phyloP scores from a whole-genome alignment of 2,797 vertebrate genomes.

The Enoplosus armatus region DNA sequence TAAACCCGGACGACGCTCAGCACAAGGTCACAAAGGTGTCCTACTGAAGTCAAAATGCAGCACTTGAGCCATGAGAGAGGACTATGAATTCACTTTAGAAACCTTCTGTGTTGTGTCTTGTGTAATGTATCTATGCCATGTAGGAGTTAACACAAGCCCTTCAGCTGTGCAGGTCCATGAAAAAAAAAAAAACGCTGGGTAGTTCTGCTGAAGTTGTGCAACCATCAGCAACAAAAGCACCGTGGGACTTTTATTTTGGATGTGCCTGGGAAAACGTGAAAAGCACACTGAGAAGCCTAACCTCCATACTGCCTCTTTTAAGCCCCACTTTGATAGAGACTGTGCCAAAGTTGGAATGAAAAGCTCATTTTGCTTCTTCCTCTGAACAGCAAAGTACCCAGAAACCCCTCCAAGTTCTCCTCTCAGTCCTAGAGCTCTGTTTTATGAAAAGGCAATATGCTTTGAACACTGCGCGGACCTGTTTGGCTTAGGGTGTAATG shows the following conservation, averaged over 20 bases:
- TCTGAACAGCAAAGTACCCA: conserved; percentile 66
- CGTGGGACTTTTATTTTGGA: conserved; percentile 75
- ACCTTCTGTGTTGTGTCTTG: neutral
- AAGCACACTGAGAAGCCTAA: conserved; percentile 77
- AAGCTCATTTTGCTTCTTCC: conserved; percentile 81
- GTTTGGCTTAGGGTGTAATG: conserved; percentile 57
- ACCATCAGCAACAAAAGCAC: conserved; percentile 79
- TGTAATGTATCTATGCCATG: conserved; percentile 10
- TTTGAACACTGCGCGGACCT: conserved; percentile 51
- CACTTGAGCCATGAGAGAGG: neutral
- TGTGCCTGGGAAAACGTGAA: conserved; percentile 82
- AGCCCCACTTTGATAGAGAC: conserved; percentile 66
- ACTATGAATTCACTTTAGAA: neutral
- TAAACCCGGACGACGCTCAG: neutral
- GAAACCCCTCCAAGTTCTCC: conserved; percentile 65
- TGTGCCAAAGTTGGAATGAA: conserved; percentile 82
- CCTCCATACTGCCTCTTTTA: conserved; percentile 72
- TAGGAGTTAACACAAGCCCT: conserved; percentile 33
- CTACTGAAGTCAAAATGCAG: neutral
- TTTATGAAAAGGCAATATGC: conserved; percentile 80
- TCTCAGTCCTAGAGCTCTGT: conserved; percentile 64
- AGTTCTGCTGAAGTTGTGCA: conserved; percentile 68
- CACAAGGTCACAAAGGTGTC: neutral
- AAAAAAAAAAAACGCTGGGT: conserved; percentile 51
- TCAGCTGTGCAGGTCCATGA: conserved; percentile 53